Percentiles rank a stretch among this genome's conserved stretches.
Conservation (phyloP, 1,140 invertebrate genomes). For the Trypoxylus dichotomus region DNA sequence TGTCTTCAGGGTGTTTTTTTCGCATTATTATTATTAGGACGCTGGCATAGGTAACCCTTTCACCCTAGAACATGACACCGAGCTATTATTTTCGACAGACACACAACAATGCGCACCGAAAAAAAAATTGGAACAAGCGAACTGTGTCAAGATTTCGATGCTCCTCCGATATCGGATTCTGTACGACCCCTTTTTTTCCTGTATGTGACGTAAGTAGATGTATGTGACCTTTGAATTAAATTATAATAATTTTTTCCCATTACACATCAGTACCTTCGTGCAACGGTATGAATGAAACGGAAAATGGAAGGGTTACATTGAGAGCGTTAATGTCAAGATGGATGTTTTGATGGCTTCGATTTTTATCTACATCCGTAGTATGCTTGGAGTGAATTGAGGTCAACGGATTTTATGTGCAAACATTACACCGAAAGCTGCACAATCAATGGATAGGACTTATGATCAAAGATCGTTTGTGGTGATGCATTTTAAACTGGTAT, state of each 20-base stretch:
- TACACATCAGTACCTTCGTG: neutral
- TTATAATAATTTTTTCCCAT: slow-evolving; percentile 31
- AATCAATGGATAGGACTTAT: too few relatives aligned
- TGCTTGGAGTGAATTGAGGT: neutral
- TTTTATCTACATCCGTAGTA: neutral
- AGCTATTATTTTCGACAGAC: slow-evolving; percentile 43
- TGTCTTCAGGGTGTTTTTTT: slow-evolving; percentile 54
- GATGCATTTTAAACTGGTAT: too few relatives aligned
- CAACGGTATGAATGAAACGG: neutral
- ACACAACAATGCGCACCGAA: slow-evolving; percentile 29
- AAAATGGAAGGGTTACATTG: neutral
- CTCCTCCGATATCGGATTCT: slow-evolving; percentile 33
- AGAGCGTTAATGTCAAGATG: neutral
- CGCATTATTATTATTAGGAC: slow-evolving; percentile 41
- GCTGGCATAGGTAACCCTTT: slow-evolving; percentile 51
- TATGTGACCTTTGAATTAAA: slow-evolving; percentile 29
- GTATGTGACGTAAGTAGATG: neutral
- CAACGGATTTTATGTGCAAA: slow-evolving; percentile 11
- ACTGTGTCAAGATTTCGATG: slow-evolving; percentile 51
- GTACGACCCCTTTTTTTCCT: neutral
- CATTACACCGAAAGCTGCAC: neutral
- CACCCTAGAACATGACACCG: slow-evolving; percentile 52
- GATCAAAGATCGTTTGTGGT: too few relatives aligned
- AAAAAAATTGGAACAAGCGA: slow-evolving; percentile 51
- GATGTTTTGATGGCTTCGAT: slow-evolving; percentile 8